These are phyloP conservation scores for Venustaconcha ellipsiformis DNA, from an alignment of 1,140 invertebrate genomes.

Conservation along the genomic window DNA sequence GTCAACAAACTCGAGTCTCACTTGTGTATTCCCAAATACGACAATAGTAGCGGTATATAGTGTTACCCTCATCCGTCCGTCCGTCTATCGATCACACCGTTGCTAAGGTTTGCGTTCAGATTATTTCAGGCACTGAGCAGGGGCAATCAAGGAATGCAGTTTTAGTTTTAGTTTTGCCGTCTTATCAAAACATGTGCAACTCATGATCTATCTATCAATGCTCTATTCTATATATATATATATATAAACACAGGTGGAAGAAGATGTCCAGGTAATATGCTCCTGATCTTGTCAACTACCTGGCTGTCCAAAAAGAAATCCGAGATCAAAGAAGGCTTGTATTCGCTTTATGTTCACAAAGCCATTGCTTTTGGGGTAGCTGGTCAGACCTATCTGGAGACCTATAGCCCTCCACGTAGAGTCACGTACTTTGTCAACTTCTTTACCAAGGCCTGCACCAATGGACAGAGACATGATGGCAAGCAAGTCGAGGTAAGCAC, in stretches of 20 bases:
- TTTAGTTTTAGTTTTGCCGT: no score
- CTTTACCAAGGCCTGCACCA: constrained; percentile 18
- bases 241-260: constrained; percentile 6
- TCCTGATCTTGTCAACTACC: constrained; percentile 20
- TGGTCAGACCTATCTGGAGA: constrained; percentile 27
- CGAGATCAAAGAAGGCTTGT: neutral
- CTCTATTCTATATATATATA: no score
- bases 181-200: no score
- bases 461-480: constrained; percentile 8
- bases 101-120: no score
- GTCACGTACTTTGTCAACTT: constrained; percentile 36
- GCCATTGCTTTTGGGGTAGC: constrained; percentile 19
- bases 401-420: constrained; percentile 23
- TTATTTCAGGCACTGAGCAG: no score
- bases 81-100: no score
- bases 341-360: constrained; percentile 24
- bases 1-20: no score
- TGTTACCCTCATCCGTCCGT: no score
- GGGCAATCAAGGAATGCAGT: no score
- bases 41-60: no score
- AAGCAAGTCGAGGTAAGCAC: constrained; percentile 9
- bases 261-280: constrained; percentile 18
- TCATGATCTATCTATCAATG: no score
- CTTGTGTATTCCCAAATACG: no score
- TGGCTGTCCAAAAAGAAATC: constrained; percentile 22